Percentiles rank a stretch among this genome's conserved stretches.
phyloP scores from a whole-genome alignment of 2,797 vertebrate genomes.

The Semaprochilodus insignis region DNA sequence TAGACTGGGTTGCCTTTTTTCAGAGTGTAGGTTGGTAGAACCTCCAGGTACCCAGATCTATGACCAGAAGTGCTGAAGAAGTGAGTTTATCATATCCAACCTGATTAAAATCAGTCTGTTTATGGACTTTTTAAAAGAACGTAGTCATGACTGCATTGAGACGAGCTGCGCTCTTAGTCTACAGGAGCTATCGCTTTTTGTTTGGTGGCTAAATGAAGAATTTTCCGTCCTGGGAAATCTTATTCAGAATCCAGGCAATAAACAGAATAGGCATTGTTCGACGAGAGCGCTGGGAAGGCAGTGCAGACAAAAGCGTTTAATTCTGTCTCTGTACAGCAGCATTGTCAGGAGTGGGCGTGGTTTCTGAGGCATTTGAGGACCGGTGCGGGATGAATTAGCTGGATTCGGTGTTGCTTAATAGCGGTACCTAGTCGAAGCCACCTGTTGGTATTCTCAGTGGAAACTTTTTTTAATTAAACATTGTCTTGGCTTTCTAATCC shows the following conservation, averaged over 20 bases:
- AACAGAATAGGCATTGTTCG: constrained; percentile 12
- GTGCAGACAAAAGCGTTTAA: neutral
- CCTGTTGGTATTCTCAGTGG: constrained; percentile 21
- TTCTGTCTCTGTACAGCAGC: neutral
- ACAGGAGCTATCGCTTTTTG: neutral
- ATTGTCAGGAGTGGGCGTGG: constrained; percentile 2
- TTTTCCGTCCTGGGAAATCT: constrained; percentile 4
- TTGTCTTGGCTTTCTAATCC: constrained; percentile 12
- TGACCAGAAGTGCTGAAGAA: too few relatives aligned
- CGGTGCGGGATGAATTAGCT: constrained; percentile 10
- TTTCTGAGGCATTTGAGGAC: neutral
- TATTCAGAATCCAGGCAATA: neutral
- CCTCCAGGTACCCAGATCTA: too few relatives aligned
- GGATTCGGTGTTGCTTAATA: constrained; percentile 12
- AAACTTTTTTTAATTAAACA: constrained; percentile 27
- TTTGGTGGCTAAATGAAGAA: neutral
- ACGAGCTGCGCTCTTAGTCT: neutral
- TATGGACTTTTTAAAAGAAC: neutral
- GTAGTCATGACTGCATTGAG: neutral
- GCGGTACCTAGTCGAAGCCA: constrained; percentile 9
- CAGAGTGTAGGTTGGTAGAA: too few relatives aligned
- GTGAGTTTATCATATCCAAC: too few relatives aligned
- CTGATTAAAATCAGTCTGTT: neutral
- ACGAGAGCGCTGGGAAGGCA: neutral
- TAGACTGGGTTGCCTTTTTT: too few relatives aligned